Evolutionary conservation across 2,888 invertebrate genomes (phyloP).

Genomic region (Caenorhabditis sulstoni): DNA sequence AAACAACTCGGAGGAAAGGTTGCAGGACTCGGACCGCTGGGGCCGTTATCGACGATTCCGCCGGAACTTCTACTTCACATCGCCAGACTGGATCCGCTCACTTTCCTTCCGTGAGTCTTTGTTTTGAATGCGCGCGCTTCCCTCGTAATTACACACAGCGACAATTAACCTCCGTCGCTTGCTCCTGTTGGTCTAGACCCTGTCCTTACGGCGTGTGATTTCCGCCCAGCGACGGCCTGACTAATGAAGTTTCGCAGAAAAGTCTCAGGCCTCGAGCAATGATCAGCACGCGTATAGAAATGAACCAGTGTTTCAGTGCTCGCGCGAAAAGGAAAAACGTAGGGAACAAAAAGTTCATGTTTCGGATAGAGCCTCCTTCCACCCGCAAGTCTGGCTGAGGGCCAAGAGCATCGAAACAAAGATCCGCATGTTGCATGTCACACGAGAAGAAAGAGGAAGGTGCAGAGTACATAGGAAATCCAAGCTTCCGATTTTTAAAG

Average conservation of each 20-base stretch:
- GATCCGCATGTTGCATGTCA: conserved; percentile 54
- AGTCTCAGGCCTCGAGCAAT: conserved; percentile 12
- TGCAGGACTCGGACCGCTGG: conserved; percentile 30
- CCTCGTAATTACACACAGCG: background rate
- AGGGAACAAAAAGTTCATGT: background rate
- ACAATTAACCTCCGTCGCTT: conserved; percentile 17
- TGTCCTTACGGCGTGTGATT: conserved; percentile 40
- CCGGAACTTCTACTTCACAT: conserved; percentile 44
- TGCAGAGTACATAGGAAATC: conserved; percentile 46
- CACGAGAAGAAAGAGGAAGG: conserved; percentile 39
- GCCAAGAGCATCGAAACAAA: conserved; percentile 54
- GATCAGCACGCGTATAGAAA: background rate
- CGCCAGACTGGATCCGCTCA: conserved; percentile 33
- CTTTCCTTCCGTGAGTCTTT: conserved; percentile 44
- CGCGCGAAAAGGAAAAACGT: background rate
- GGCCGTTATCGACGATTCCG: conserved; percentile 21
- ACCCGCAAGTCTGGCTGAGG: conserved; percentile 2
- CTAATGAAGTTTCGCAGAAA: conserved; percentile 27
- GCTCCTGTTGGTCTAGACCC: conserved; percentile 24
- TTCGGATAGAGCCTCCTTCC: background rate
- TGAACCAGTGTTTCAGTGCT: conserved; percentile 6
- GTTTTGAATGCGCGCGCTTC: background rate
- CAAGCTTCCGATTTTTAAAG: conserved; percentile 32
- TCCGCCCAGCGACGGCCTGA: conserved; percentile 21
- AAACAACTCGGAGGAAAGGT: conserved; percentile 1